Evolutionary conservation across 2,113 vertebrate species (phyloP).

Genomic region (Corythaixoides concolor): DNA sequence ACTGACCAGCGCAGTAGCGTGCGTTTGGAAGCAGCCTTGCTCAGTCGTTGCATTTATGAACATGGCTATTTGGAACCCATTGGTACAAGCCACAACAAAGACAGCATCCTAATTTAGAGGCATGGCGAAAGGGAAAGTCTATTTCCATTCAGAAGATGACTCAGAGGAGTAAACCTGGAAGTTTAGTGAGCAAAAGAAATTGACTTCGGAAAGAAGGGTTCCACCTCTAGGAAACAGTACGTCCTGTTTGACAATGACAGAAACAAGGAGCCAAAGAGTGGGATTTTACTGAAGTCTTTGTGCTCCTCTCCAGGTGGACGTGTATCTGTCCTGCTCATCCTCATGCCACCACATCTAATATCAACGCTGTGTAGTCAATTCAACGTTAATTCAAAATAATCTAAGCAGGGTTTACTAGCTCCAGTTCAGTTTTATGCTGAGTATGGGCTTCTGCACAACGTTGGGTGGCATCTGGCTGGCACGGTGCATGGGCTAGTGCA

Average conservation of each 20-base stretch:
- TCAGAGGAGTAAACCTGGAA: neutral
- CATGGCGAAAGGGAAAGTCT: neutral
- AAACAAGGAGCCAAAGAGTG: neutral
- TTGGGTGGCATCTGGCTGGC: neutral
- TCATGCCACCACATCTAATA: neutral
- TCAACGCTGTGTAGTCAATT: neutral
- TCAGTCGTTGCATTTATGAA: neutral
- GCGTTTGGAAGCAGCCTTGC: neutral
- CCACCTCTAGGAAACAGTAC: neutral
- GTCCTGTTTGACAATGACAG: neutral
- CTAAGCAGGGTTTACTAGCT: neutral
- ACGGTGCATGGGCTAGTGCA: neutral
- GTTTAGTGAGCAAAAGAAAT: neutral
- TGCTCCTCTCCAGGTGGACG: neutral
- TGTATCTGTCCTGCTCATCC: neutral
- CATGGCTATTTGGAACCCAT: neutral
- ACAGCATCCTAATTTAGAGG: neutral
- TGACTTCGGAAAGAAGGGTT: neutral
- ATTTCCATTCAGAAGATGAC: neutral
- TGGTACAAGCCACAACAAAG: neutral
- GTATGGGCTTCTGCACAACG: neutral
- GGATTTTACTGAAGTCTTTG: neutral
- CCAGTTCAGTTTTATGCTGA: neutral
- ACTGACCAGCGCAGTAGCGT: rapidly evolving
- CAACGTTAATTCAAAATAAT: neutral